Conservation (phyloP, 2,797 vertebrate species). For the Heteromormyrus szaboi region DNA sequence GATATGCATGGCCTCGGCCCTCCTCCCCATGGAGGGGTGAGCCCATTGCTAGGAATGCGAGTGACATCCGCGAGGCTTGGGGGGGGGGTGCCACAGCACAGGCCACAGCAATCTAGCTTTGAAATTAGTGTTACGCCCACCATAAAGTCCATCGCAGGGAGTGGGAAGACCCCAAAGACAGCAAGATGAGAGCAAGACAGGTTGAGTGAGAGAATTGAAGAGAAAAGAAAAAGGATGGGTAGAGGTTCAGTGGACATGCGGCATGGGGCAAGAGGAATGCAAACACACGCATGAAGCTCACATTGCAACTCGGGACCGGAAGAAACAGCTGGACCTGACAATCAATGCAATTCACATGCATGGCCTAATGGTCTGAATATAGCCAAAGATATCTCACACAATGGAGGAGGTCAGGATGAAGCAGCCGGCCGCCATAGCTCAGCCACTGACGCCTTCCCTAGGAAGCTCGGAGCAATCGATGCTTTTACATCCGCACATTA, state of each 20-base stretch:
- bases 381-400: not conserved
- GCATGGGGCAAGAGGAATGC: slow-evolving; percentile 44
- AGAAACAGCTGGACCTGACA: not conserved
- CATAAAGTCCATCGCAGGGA: not conserved
- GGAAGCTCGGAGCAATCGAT: not conserved
- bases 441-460: not conserved
- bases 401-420: not conserved
- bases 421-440: not conserved
- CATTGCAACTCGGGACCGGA: not conserved
- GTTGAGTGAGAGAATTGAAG: not conserved
- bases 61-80: not conserved
- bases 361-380: not conserved
- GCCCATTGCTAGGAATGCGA: not conserved
- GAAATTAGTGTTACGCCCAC: not conserved
- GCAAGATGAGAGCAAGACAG: too few relatives aligned
- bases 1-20: not conserved
- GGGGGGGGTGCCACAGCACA: not conserved
- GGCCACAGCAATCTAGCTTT: not conserved
- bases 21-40: not conserved
- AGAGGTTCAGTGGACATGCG: slow-evolving; percentile 24
- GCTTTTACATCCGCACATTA: not conserved
- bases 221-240: not conserved
- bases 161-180: not conserved
- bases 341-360: not conserved
- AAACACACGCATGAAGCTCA: slow-evolving; percentile 39